Conservation (phyloP, 2,888 invertebrate genomes). For the Drosophila lutescens region DNA sequence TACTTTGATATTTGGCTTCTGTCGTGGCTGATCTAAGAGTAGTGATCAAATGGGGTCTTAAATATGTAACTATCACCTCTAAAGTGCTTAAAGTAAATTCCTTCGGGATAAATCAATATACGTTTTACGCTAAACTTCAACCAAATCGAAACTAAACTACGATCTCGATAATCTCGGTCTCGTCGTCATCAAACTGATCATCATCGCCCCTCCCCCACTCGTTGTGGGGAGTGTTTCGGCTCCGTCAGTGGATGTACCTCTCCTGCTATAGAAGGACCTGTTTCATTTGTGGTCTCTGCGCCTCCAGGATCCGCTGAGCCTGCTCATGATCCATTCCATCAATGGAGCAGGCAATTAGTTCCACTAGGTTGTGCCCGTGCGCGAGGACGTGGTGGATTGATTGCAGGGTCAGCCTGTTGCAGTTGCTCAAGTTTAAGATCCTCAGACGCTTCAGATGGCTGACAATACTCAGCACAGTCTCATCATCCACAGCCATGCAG, state of each 20-base stretch:
- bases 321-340: conserved; percentile 60
- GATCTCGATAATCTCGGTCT: conserved; percentile 60
- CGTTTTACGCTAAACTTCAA: conserved; percentile 36
- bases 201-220: conserved; percentile 41
- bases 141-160: conserved; percentile 53
- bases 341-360: conserved; percentile 68
- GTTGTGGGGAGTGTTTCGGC: conserved; percentile 47
- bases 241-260: conserved; percentile 65
- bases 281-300: conserved; percentile 59
- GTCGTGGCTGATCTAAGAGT: conserved; percentile 22
- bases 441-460: conserved; percentile 66
- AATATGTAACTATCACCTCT: conserved; percentile 27
- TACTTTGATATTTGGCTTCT: conserved; percentile 56
- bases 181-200: conserved; percentile 56
- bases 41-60: conserved; percentile 3
- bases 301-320: conserved; percentile 52
- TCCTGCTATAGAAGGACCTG: conserved; percentile 72
- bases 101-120: conserved; percentile 10
- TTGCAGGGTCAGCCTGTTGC: conserved; percentile 55
- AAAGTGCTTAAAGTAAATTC: conserved; percentile 4
- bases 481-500: conserved; percentile 62
- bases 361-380: conserved; percentile 56
- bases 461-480: conserved; percentile 55
- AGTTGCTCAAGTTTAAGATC: conserved; percentile 71
- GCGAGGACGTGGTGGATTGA: conserved; percentile 61